Evolutionary conservation across 2,113 vertebrate genomes (phyloP), one percentile per base, ranked within the genome.

Genomic region (Thamnophis sirtalis): DNA sequence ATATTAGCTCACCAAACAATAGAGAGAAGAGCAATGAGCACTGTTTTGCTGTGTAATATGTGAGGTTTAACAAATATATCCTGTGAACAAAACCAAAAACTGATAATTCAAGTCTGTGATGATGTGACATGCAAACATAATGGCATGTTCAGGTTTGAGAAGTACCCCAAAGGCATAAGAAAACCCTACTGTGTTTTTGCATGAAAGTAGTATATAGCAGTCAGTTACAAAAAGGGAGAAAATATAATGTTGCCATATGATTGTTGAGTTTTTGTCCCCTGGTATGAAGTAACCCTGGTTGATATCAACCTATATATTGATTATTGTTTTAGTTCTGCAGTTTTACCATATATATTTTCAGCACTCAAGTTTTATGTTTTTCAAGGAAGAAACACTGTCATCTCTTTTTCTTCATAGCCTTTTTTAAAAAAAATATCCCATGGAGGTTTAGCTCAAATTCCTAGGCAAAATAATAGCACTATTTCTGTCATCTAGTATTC

Each of bases 1-100:
- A 98, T 99, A 99, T 97, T 99, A 98, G 98, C 98, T 99, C 99
- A 99, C 95, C 98, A 98, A 98, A 99, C 98, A 99, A 99, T 98
- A 98, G 98, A 96, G 95, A 94, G 97, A 97, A 98, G 97, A 97
- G 98, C 98, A 98, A 97, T 98, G 98, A 96, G 97, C 98, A 97
- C 98, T 98, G 97, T 97, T 95, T 97, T 98, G 97, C 98, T 99
- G 98, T 98, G 99, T 99, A 98, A 99, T 99, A 98, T 98, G 99
- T 99, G 98, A 98, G 98, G 98, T 98, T 96, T 98, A 99, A 98
- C 98, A 97, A 98, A 98, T 97, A 98, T 97, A 98, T 98, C 98
- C 97, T 98, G 98, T 98, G 98, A 96, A 89, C 96, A 92, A 97
- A 97, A 98, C 98, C 97, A 96, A 98, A 98, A 98, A 98, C 98